A percentile compares a stretch with the other conserved stretches of the same genome.
These are phyloP conservation scores for Perccottus glenii DNA, from an alignment of 2,113 vertebrate species.

Conservation along the genomic window DNA sequence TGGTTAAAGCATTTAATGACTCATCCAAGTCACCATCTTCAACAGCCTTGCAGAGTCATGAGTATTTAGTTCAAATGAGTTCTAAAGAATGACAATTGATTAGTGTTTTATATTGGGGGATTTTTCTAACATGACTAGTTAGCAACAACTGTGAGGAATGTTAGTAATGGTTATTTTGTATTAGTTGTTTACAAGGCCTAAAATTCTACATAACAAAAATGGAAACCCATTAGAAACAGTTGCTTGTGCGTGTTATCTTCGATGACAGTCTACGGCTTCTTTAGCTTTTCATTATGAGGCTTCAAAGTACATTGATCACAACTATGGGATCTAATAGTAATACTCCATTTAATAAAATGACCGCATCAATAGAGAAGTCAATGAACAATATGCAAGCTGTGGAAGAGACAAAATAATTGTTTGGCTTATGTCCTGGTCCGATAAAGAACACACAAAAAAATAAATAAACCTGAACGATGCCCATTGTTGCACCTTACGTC, in stretches of 20 bases:
- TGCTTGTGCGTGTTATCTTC: no score
- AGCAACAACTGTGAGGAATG: not conserved
- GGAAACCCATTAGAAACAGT: no score
- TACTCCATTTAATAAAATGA: slow-evolving; percentile 25
- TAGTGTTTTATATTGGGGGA: not conserved
- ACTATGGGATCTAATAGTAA: not conserved
- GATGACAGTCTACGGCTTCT: not conserved
- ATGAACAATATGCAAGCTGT: slow-evolving; percentile 38
- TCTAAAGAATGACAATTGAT: slow-evolving; percentile 3
- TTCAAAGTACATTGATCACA: slow-evolving; percentile 21
- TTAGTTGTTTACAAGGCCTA: no score
- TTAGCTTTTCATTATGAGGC: not conserved
- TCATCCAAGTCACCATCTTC: slow-evolving; percentile 58
- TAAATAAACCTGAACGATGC: slow-evolving; percentile 37
- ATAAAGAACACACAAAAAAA: slow-evolving; percentile 50
- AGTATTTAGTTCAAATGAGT: slow-evolving; percentile 26
- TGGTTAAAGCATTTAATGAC: slow-evolving; percentile 37
- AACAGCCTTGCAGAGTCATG: slow-evolving; percentile 40
- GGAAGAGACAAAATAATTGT: slow-evolving; percentile 58
- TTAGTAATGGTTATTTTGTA: no score
- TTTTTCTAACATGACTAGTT: slow-evolving; percentile 23
- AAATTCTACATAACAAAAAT: not conserved
- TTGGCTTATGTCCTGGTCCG: slow-evolving; percentile 62
- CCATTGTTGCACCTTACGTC: slow-evolving; percentile 73
- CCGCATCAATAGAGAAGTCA: slow-evolving; percentile 19